Evolutionary conservation across 1,140 invertebrate genomes (phyloP).

Genomic region (Hermetia illucens): DNA sequence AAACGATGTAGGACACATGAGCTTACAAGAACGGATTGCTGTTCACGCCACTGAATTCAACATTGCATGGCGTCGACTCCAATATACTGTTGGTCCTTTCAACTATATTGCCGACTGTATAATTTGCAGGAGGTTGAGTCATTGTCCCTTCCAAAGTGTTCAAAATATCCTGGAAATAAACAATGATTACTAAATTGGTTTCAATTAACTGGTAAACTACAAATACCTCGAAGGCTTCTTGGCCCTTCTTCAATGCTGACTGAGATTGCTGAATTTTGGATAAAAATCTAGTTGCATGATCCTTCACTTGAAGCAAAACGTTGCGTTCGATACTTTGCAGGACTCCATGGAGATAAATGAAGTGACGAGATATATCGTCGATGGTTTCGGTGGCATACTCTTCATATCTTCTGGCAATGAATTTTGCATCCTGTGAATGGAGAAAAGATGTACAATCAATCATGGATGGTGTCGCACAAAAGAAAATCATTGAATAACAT

Average conservation of each 20-base stretch:
- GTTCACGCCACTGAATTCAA: constrained; percentile 9
- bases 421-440: too few relatives aligned
- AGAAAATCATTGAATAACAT: too few relatives aligned
- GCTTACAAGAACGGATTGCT: constrained; percentile 19
- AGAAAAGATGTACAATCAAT: too few relatives aligned
- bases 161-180: constrained; percentile 10
- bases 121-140: constrained; percentile 5
- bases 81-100: constrained; percentile 7
- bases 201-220: constrained; percentile 10
- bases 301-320: not conserved
- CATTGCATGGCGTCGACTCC: constrained; percentile 13
- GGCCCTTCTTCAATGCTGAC: constrained; percentile 12
- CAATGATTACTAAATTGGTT: not conserved
- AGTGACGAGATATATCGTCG: constrained; percentile 12
- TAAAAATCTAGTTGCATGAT: not conserved
- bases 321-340: constrained; percentile 12
- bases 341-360: constrained; percentile 16
- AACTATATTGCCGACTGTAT: constrained; percentile 11
- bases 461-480: too few relatives aligned
- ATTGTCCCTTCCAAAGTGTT: constrained; percentile 1
- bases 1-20: too few relatives aligned
- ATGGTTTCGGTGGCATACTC: constrained; percentile 15
- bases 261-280: constrained; percentile 5
- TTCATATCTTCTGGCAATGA: too few relatives aligned
- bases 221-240: constrained; percentile 12